Evolutionary conservation across 1,140 invertebrate genomes (phyloP), one percentile per base, ranked within the genome.

Genomic region (Aphaenogaster ashmeadi): DNA sequence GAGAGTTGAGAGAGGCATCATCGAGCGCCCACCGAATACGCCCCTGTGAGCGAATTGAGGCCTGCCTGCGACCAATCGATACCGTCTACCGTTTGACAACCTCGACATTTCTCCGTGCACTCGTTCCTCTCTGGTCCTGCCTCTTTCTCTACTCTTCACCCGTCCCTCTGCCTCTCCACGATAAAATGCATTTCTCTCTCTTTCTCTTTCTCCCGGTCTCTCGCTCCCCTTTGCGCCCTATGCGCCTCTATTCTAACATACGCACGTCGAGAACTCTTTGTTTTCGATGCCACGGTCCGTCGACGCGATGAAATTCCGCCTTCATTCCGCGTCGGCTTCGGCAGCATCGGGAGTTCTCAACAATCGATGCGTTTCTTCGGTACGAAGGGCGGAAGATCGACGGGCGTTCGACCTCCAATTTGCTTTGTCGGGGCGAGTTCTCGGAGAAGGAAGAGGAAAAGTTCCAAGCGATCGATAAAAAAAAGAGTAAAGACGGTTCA

Each of bases 1-100:
- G 7, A n/a, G 27, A 13, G 27, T 27, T 27, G 18, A 50, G 58
- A n/a, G 1, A 66, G 13, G 47, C 44, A 36, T 33, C 44, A 52
- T 78, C 66, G 88, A 90, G 79, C 84, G 62, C 87, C 89, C 75
- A 62, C 64, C 85, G 72, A 90, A 88, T 90, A 91, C 89, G 90
- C 84, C 87, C 87, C 89, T 88, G 87, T 69, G 58, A 88, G 74
- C 89, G 88, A 90, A 54, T 69, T 86, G 86, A 90, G 89, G 89
- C 85, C 72, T 87, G 86, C 52, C 78, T 87, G 75, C 33, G 78
- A 72, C 87, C 90, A 91, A 91, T 91, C 90, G 89, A 91, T 91
- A 91, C 44, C 89, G 87, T 88, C 83, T 84, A 80, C 67, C 87
- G 89, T 91, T 91, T 91, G 89, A 91, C 89, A 91, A 86, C 89